Conservation (phyloP, 2,113 vertebrate species). For the Acrocephalus kingi region DNA sequence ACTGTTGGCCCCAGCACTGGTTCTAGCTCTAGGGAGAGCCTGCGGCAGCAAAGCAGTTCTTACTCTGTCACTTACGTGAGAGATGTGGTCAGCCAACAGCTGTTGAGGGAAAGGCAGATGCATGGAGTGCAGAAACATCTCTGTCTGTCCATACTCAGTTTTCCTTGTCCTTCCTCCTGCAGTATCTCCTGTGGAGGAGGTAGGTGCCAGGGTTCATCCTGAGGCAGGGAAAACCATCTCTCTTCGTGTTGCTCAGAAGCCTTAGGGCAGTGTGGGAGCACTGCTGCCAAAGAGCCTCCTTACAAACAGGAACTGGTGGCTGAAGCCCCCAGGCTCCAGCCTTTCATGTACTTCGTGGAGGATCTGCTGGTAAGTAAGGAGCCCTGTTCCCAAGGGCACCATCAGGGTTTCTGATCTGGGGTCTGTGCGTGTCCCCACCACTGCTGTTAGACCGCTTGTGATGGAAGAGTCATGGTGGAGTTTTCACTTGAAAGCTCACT, state of each 20-base stretch:
- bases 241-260: not conserved
- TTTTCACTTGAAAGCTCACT: not conserved
- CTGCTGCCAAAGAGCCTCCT: not conserved
- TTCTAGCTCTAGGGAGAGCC: not conserved
- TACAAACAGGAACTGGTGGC: not conserved
- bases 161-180: not conserved
- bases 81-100: rapidly evolving
- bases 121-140: not conserved
- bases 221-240: not conserved
- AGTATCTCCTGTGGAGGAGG: not conserved
- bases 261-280: not conserved
- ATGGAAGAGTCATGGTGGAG: not conserved
- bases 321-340: not conserved
- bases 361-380: not conserved
- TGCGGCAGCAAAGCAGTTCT: not conserved
- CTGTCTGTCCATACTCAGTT: not conserved
- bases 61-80: not conserved
- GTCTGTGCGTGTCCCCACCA: rapidly evolving
- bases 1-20: not conserved
- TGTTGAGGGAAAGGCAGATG: not conserved
- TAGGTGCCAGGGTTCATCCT: not conserved
- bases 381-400: not conserved
- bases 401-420: not conserved
- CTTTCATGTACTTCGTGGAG: not conserved
- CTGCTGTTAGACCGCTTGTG: not conserved